Percentiles rank a stretch among this genome's conserved stretches.
phyloP scores from a whole-genome alignment of 2,113 vertebrate species.

The Glaucidium brasilianum region DNA sequence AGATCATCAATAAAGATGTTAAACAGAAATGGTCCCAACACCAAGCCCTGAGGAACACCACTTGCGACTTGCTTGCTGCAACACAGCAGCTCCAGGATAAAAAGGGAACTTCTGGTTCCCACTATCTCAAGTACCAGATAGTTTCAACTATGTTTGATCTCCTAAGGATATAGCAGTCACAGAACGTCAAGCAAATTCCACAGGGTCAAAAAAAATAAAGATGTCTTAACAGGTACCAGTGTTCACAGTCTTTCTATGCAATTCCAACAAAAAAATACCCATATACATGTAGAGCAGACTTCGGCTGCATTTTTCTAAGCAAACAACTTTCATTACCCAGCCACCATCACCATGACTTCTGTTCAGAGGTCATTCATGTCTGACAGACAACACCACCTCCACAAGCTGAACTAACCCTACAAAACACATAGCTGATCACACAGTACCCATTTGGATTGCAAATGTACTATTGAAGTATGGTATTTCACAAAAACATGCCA shows the following conservation, averaged over 20 bases:
- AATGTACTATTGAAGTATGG: neutral
- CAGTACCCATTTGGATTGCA: neutral
- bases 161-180: neutral
- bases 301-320: neutral
- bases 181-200: neutral
- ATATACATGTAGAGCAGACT: neutral
- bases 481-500: neutral
- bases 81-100: neutral
- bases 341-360: neutral
- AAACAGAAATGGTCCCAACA: no score
- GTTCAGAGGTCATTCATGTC: neutral
- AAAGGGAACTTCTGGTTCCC: neutral
- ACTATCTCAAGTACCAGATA: neutral
- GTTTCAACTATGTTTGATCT: neutral
- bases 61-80: neutral
- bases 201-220: neutral
- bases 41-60: no score
- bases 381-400: neutral
- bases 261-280: neutral
- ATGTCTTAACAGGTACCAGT: neutral
- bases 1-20: no score
- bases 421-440: neutral
- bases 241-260: neutral
- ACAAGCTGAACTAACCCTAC: neutral
- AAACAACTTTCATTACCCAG: neutral